Conservation (phyloP, 2,797 vertebrate genomes). For the Leptoclinus maculatus region DNA sequence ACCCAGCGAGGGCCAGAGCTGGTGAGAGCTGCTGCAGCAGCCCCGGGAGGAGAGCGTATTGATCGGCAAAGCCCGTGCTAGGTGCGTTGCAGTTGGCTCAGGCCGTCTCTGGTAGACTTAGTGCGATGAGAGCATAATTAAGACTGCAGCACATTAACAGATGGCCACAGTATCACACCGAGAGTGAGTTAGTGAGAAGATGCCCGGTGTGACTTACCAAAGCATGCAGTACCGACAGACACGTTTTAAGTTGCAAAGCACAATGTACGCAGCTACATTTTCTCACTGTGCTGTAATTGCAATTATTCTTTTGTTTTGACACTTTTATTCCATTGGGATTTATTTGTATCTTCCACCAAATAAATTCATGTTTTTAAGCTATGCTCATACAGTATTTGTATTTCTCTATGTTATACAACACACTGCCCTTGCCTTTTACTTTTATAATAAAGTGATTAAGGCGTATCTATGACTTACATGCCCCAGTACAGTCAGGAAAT, state of each 20-base stretch:
- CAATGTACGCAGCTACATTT: neutral
- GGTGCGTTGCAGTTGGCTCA: slow-evolving; percentile 48
- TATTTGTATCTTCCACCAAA: neutral
- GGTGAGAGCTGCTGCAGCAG: slow-evolving; percentile 28
- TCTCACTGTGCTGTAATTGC: no score
- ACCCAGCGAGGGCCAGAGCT: slow-evolving; percentile 29
- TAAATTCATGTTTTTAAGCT: neutral
- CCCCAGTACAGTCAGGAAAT: neutral
- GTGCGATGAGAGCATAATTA: slow-evolving; percentile 78
- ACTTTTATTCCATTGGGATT: neutral
- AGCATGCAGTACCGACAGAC: neutral
- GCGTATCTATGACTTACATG: neutral
- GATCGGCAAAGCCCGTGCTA: slow-evolving; percentile 55
- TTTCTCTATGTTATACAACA: neutral
- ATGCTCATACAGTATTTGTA: neutral
- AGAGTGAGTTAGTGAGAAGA: slow-evolving; percentile 21
- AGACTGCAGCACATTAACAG: slow-evolving; percentile 73
- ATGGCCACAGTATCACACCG: slow-evolving; percentile 56
- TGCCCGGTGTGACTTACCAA: slow-evolving; percentile 11
- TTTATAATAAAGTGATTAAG: neutral
- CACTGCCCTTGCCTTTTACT: neutral
- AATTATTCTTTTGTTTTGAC: neutral
- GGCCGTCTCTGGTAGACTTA: slow-evolving; percentile 66
- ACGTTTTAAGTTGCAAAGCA: neutral
- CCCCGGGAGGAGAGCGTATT: slow-evolving; percentile 55